A percentile compares a stretch with the other conserved stretches of the same genome.
Evolutionary conservation across 92 coral and sea anemone genomes (phyloP).

Genomic region (Palythoa heliodiscus): DNA sequence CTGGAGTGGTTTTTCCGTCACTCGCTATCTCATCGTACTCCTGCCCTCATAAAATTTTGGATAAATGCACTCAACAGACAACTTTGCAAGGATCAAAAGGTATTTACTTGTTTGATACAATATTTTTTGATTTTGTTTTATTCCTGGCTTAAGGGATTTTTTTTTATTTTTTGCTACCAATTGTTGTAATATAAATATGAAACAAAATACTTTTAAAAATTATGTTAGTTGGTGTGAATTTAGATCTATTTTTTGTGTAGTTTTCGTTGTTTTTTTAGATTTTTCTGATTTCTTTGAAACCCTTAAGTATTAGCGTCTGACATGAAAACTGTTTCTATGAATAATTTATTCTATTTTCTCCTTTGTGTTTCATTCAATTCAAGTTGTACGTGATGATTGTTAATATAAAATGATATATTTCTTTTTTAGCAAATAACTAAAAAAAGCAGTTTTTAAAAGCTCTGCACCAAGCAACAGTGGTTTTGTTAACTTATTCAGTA

Average conservation of each 20-base stretch:
- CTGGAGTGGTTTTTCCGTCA: conserved; percentile 79
- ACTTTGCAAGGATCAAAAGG: conserved; percentile 80
- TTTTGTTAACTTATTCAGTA: background rate
- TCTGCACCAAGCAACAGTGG: background rate
- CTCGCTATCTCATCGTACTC: conserved; percentile 67
- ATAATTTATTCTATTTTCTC: background rate
- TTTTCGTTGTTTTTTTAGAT: background rate
- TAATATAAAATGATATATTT: background rate
- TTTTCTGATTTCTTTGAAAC: background rate
- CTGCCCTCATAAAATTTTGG: conserved; percentile 84
- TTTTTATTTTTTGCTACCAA: background rate
- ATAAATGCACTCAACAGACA: conserved; percentile 80
- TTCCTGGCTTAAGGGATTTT: background rate
- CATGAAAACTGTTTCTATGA: background rate
- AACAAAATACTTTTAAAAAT: background rate
- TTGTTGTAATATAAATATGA: background rate
- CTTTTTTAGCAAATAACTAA: background rate
- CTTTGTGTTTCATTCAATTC: background rate
- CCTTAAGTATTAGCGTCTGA: background rate
- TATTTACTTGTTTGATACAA: conserved; percentile 48
- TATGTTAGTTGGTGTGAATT: too few species aligned
- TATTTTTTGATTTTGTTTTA: background rate
- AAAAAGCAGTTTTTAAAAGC: background rate
- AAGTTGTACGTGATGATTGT: background rate
- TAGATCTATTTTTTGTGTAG: too few species aligned